Evolutionary conservation across 2,113 vertebrate species (phyloP).

Genomic region (Chunga burmeisteri): DNA sequence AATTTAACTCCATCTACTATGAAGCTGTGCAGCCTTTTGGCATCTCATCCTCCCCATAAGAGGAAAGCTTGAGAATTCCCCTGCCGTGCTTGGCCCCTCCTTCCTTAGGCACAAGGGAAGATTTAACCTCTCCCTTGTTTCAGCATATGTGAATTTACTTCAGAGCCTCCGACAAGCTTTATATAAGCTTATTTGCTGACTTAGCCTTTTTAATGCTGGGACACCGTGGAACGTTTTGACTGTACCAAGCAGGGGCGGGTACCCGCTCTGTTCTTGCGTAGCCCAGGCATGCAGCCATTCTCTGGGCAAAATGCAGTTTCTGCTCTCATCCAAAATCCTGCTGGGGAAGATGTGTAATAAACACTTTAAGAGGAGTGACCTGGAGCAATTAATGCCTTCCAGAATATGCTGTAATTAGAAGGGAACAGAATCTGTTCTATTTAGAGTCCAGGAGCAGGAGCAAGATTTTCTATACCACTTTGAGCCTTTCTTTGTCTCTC

Average conservation of each 20-base stretch:
- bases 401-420: background rate
- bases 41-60: background rate
- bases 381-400: background rate
- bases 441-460: background rate
- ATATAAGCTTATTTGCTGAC: slow-evolving; percentile 41
- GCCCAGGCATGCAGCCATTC: background rate
- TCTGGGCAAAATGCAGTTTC: background rate
- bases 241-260: background rate
- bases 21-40: background rate
- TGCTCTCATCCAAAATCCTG: background rate
- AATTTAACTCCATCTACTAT: background rate
- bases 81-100: background rate
- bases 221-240: background rate
- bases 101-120: background rate
- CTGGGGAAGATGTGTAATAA: background rate
- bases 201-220: slow-evolving; percentile 19
- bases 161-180: background rate
- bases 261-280: background rate
- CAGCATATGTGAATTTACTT: background rate
- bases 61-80: background rate
- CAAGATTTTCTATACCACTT: background rate
- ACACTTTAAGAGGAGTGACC: background rate
- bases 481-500: background rate
- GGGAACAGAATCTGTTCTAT: background rate
- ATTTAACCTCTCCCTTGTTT: background rate